Percentiles rank a stretch among this genome's conserved stretches.
phyloP scores from a whole-genome alignment of 2,888 invertebrate genomes.

The Pristionchus arcanus region DNA sequence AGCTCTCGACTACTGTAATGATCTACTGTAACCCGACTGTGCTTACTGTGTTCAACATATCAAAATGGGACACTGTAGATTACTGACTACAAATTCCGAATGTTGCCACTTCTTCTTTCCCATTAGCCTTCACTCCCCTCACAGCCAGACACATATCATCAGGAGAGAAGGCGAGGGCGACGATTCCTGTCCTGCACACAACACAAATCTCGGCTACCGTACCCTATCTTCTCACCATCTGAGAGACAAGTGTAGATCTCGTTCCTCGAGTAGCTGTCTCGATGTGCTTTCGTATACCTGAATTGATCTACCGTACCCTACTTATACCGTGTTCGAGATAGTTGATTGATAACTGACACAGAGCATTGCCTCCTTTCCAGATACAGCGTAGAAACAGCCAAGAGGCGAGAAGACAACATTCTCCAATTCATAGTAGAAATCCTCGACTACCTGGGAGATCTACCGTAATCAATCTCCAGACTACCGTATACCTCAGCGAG shows the following conservation, averaged over 20 bases:
- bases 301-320: background rate
- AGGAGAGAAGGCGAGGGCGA: background rate
- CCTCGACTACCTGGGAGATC: background rate
- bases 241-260: background rate
- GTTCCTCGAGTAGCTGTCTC: constrained; percentile 16
- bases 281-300: constrained; percentile 21
- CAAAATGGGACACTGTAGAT: background rate
- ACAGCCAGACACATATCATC: constrained; percentile 42
- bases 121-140: constrained; percentile 18
- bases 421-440: constrained; percentile 43
- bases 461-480: background rate
- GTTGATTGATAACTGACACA: constrained; percentile 7
- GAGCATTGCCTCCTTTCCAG: constrained; percentile 7
- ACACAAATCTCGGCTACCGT: constrained; percentile 7
- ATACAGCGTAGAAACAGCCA: constrained; percentile 42
- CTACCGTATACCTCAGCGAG: constrained; percentile 33
- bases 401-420: constrained; percentile 41
- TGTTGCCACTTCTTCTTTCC: constrained; percentile 37
- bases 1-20: constrained; percentile 26
- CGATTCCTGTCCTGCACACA: constrained; percentile 28
- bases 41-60: background rate
- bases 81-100: constrained; percentile 25
- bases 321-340: background rate
- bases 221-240: constrained; percentile 6
- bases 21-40: background rate